phyloP scores from a whole-genome alignment of 2,888 invertebrate species.

The Heliconius hortense region DNA sequence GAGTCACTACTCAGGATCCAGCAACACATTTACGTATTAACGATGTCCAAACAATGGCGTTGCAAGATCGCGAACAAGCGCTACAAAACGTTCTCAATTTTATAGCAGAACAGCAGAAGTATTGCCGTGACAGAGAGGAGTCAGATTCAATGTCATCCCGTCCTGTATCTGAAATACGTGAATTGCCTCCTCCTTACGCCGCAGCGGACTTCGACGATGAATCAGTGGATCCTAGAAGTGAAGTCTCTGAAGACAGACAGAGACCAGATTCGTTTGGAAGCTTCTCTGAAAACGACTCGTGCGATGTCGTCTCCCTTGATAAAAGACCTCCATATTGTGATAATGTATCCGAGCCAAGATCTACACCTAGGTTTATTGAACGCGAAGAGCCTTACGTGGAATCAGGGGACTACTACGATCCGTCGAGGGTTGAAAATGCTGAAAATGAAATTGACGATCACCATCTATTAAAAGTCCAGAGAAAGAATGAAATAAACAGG shows the following conservation, averaged over 20 bases:
- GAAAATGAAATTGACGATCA: slow-evolving; percentile 74
- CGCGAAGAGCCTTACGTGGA: slow-evolving; percentile 75
- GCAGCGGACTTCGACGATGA: slow-evolving; percentile 76
- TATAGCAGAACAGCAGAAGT: slow-evolving; percentile 89
- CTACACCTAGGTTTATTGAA: slow-evolving; percentile 75
- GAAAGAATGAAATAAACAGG: slow-evolving; percentile 77
- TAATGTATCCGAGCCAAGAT: slow-evolving; percentile 72
- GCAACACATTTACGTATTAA: slow-evolving; percentile 71
- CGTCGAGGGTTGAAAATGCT: slow-evolving; percentile 64
- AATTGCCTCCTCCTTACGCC: slow-evolving; percentile 78
- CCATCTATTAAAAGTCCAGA: slow-evolving; percentile 71
- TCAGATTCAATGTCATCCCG: slow-evolving; percentile 81
- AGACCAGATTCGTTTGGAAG: slow-evolving; percentile 76
- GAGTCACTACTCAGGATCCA: slow-evolving; percentile 81
- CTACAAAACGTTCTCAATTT: slow-evolving; percentile 88
- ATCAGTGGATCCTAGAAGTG: slow-evolving; percentile 74
- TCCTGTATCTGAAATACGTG: slow-evolving; percentile 81
- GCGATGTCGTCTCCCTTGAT: slow-evolving; percentile 66
- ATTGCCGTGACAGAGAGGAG: slow-evolving; percentile 83
- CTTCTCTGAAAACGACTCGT: slow-evolving; percentile 78
- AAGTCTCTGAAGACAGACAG: slow-evolving; percentile 73
- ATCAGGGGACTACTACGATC: slow-evolving; percentile 69
- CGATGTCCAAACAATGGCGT: slow-evolving; percentile 72
- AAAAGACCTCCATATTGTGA: slow-evolving; percentile 68
- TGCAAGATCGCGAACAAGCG: slow-evolving; percentile 85